These are phyloP conservation scores for Elegia similella DNA, from an alignment of 2,888 invertebrate species.

Conservation along the genomic window DNA sequence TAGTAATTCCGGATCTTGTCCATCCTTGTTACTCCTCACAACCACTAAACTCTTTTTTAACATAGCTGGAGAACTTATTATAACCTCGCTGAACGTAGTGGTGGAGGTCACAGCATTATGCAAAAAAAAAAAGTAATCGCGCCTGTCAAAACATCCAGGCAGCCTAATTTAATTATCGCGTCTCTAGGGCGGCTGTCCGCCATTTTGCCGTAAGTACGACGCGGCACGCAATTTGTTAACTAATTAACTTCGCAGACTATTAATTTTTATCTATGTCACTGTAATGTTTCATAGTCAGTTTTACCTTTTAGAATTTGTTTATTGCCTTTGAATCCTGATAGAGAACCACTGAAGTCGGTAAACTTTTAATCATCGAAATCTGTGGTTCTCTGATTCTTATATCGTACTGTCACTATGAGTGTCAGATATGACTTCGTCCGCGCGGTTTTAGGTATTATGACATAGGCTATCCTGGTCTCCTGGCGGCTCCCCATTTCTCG, in stretches of 20 bases:
- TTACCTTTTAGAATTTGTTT: background rate
- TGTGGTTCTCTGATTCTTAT: background rate
- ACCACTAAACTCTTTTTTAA: too few species aligned
- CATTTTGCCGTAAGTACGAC: slow-evolving; percentile 34
- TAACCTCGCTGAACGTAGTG: too few species aligned
- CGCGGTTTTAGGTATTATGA: too few species aligned
- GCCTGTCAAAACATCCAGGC: slow-evolving; percentile 38
- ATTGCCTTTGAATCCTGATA: background rate
- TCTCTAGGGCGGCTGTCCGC: slow-evolving; percentile 41
- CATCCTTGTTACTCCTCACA: too few species aligned
- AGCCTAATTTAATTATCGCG: slow-evolving; percentile 50
- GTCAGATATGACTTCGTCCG: too few species aligned
- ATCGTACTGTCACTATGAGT: too few species aligned
- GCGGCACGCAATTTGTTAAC: slow-evolving; percentile 52
- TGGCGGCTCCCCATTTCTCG: too few species aligned
- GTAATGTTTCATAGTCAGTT: background rate
- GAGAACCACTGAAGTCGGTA: too few species aligned
- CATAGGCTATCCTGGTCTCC: too few species aligned
- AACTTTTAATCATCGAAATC: background rate
- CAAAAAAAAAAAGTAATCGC: background rate
- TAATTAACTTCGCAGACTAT: slow-evolving; percentile 42
- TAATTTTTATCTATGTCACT: slow-evolving; percentile 34
- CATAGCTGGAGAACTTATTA: too few species aligned
- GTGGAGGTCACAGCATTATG: too few species aligned
- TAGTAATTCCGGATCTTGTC: too few species aligned